Evolutionary conservation across 2,113 vertebrate species (phyloP).

Genomic region (human (Homo sapiens)): GRCh38 chr1:178629001-178629500

Average conservation of each 20-base stretch:
- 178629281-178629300: neutral
- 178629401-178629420: neutral
- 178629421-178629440: neutral
- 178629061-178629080: neutral
- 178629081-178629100: neutral
- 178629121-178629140: neutral
- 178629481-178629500: neutral
- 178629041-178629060: neutral
- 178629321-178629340: neutral
- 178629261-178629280: neutral
- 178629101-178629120: neutral
- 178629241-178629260: neutral
- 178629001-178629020: neutral
- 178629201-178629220: neutral
- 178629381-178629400: neutral
- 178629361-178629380: neutral
- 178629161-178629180: neutral
- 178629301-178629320: neutral
- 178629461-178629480: neutral
- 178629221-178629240: neutral
- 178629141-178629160: neutral
- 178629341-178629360: neutral
- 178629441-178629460: neutral
- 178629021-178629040: neutral
- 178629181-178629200: neutral